Evolutionary conservation across 2,113 vertebrate species (phyloP), one percentile per base, ranked within the genome.

Genomic region (Ptyas mucosa): DNA sequence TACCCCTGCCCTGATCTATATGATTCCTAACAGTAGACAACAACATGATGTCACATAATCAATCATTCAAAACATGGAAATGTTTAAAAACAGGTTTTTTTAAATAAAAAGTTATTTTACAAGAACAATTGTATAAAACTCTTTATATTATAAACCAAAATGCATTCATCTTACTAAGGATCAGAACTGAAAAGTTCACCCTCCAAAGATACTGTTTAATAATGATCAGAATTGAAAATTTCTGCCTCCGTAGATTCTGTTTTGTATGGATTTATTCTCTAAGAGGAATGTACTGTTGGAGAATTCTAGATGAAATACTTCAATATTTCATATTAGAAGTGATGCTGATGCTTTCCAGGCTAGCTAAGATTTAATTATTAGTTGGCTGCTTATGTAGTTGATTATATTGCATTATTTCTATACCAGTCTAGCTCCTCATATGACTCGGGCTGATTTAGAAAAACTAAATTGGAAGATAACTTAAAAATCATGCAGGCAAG

Each of bases 131-230:
- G 69, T 18, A 75, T 39, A 75, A 34, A 75, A 34, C 15, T 81
- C 15, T 91, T 81, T 90, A 61, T 91, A 90, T 34, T 23, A 93
- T 93, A 29, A 94, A 90, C 6, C 5, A 69, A 91, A 57, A 94
- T 49, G 10, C 69, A 39, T 39, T 81, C 34, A 21, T 43, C 34
- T 43, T 43, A 81, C 34, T 81, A 81, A 43, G 3, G 8, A 81
- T 43, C 18, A 10, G 75, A 81, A 75, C n/a, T 91, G 55, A 87
- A 46, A 61, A 20, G 49, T 91, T 87, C 54, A 61, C n/a, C 85
- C 51, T 51, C 10, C 18, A 34, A 14, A 15, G 3, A 88, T 92
- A 8, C 57, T 15, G 51, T 91, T 85, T 85, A 26, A 85, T 46
- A 39, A 81, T 81, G 34, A 39, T 39, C 34, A 21, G 15, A 81